Percentiles rank a stretch among this genome's conserved stretches.
These are phyloP conservation scores for Coracopsis vasa DNA, from an alignment of 2,113 vertebrate genomes.

Conservation along the genomic window DNA sequence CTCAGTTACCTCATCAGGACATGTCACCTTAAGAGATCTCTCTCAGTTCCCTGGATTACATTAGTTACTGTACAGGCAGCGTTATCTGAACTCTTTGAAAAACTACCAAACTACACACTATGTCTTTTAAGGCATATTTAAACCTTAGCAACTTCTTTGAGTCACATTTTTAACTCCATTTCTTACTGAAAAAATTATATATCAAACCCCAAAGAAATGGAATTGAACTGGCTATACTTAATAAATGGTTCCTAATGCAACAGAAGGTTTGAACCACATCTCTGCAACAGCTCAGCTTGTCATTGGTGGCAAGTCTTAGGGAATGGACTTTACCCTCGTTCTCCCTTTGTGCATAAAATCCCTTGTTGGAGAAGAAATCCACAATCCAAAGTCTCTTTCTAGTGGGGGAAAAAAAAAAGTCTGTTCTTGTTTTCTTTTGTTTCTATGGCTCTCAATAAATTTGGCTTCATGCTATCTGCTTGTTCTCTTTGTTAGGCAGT, in stretches of 20 bases:
- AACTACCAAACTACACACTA: neutral
- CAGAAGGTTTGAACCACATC: neutral
- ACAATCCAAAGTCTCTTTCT: neutral
- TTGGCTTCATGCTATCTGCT: slow-evolving; percentile 28
- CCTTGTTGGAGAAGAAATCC: neutral
- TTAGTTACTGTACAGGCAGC: neutral
- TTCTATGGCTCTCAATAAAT: slow-evolving; percentile 12
- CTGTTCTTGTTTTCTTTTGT: neutral
- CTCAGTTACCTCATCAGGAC: neutral
- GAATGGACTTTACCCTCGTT: neutral
- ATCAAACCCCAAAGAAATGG: neutral
- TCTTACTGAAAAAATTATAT: neutral
- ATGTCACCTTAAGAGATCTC: neutral
- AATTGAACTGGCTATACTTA: neutral
- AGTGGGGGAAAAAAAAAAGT: neutral
- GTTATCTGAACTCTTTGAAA: neutral
- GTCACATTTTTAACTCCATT: neutral
- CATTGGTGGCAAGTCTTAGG: neutral
- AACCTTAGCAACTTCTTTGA: neutral
- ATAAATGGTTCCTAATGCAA: neutral
- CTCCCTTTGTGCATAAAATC: neutral
- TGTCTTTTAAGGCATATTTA: neutral
- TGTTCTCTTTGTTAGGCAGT: neutral
- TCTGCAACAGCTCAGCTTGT: neutral
- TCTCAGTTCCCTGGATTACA: neutral